Base-by-base conservation (phyloP, 2,888 invertebrate genomes). In the Dryobotodes eremita region DNA sequence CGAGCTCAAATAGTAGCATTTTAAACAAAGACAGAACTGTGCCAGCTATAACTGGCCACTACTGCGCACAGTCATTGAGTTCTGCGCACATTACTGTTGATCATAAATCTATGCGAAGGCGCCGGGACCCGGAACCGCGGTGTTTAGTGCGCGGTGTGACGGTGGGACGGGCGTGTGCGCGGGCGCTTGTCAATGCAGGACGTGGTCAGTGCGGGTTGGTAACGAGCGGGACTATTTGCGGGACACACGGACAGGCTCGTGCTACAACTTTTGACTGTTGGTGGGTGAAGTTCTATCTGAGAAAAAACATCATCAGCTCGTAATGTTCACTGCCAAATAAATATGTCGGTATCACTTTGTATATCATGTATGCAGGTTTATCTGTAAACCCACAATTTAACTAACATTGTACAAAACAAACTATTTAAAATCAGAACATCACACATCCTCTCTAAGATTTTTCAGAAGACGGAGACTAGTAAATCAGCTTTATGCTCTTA, bases 191-290 rank as follows among this genome's bases (percentile, higher is more conserved):
- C 86, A 70, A 50, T 74, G 73, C 89, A 88, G 90, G 92, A 92
- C 89, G 91, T 87, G 91, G 92, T 92, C 87, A 87, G 80, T 84
- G 89, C 79, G 80, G 84, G 77, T 69, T 77, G 68, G 83, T 88
- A 78, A 83, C 83, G 81, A 85, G 77, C 83, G 72, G 74, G 66
- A 61, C 42, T 62, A 69, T 61, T 65, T 46, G 50, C 26, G 74
- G 65, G 85, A 85, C 75, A 77, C 36, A 82, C 71, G 26, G 78
- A 13, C 50, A 26, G 11, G 55, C 15, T 17, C 53, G 15, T 20
- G 15, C 13, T 8, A 26, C 15, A 62, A 46, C 31, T 36, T 11
- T 48, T 10, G 0, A 20, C 20, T 20, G 13, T 46, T 46, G 31
- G 20, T 5, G 5, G 11, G 20, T 10, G 36, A 10, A 20, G 20